These are phyloP conservation scores for Horisme vitalbata DNA, from an alignment of 2,888 invertebrate genomes.

Conservation along the genomic window DNA sequence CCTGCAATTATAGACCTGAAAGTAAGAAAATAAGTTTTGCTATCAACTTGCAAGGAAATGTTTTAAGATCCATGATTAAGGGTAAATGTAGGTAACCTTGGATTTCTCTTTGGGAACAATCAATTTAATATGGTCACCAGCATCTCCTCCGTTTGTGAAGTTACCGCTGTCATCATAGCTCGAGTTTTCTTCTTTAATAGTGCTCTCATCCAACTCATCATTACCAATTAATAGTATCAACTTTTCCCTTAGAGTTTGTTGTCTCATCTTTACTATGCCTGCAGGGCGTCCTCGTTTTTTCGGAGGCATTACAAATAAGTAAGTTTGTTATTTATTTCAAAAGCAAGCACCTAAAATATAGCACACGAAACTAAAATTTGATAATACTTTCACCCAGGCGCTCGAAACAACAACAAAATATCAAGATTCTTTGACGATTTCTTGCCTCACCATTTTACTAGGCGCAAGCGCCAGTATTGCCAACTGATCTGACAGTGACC, in stretches of 20 bases:
- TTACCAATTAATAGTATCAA: conserved; percentile 9
- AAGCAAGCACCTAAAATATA: conserved; percentile 9
- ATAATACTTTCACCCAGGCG: conserved; percentile 79
- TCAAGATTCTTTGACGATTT: conserved; percentile 18
- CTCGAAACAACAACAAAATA: conserved; percentile 29
- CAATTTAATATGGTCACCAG: conserved; percentile 16
- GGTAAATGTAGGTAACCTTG: conserved; percentile 9
- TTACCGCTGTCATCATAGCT: conserved; percentile 22
- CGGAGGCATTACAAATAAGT: conserved; percentile 69
- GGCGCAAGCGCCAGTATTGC: conserved; percentile 25
- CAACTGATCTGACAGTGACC: no score
- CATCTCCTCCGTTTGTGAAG: conserved; percentile 22
- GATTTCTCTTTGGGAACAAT: conserved; percentile 7
- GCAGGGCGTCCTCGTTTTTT: conserved; percentile 57
- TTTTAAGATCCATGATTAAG: not conserved
- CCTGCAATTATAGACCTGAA: conserved; percentile 57
- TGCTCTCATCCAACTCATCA: conserved; percentile 16
- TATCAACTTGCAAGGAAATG: not conserved
- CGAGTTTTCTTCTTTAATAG: conserved; percentile 15
- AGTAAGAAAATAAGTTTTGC: not conserved
- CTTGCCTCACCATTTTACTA: conserved; percentile 36
- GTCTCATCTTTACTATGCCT: conserved; percentile 37
- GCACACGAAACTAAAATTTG: conserved; percentile 47
- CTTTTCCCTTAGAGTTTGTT: conserved; percentile 19
- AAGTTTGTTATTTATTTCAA: no score